A percentile compares a stretch with the other conserved stretches of the same genome.
Evolutionary conservation across 2,797 vertebrate species (phyloP).

Genomic region (Galaxias olidus): DNA sequence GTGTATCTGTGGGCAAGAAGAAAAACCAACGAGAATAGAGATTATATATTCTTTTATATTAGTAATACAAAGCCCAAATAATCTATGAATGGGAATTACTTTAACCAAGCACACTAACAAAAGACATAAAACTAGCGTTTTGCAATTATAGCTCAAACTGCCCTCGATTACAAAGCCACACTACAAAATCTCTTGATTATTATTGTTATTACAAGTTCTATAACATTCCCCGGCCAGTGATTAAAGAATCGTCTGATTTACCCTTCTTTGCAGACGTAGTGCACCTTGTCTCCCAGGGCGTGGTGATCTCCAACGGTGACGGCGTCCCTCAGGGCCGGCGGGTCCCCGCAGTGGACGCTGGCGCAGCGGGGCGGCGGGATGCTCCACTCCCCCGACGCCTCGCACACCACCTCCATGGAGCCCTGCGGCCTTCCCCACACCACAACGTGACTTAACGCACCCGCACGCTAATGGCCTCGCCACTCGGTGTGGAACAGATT

Average conservation of each 20-base stretch:
- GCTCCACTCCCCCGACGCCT: conserved; percentile 87
- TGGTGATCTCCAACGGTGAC: conserved; percentile 79
- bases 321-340: conserved; percentile 84
- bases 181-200: too few species aligned
- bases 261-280: conserved; percentile 95
- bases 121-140: too few species aligned
- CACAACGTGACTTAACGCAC: conserved; percentile 32
- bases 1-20: conserved; percentile 79
- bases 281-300: conserved; percentile 84
- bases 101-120: too few species aligned
- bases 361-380: conserved; percentile 80
- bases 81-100: neutral
- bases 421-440: conserved; percentile 85
- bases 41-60: too few species aligned
- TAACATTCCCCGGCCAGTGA: conserved; percentile 45
- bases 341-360: conserved; percentile 81
- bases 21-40: conserved; percentile 6
- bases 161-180: too few species aligned
- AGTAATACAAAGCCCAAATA: neutral
- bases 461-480: neutral
- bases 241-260: conserved; percentile 49
- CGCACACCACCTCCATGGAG: conserved; percentile 81
- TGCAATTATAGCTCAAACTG: too few species aligned
- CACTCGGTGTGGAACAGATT: too few species aligned
- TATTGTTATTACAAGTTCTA: conserved; percentile 13